These are phyloP conservation scores for Triplophysa yarkandensis DNA, from an alignment of 2,797 vertebrate genomes.

Conservation along the genomic window DNA sequence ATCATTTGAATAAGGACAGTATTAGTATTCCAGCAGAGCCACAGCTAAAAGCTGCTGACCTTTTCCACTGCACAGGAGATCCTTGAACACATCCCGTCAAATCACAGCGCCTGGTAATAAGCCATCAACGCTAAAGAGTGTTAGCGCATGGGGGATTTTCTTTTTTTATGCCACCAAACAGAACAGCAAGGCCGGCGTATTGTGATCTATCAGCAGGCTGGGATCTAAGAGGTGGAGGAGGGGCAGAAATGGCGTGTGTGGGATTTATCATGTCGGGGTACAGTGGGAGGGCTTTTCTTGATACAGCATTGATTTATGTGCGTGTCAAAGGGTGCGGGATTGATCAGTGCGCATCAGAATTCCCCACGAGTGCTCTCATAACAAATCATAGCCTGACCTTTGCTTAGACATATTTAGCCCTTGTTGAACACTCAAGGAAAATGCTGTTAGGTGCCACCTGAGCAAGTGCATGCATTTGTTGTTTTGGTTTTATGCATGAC, in stretches of 20 bases:
- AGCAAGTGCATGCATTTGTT: conserved; percentile 67
- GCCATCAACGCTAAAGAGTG: conserved; percentile 87
- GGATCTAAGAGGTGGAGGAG: conserved; percentile 60
- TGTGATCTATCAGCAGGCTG: conserved; percentile 76
- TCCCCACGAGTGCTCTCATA: conserved; percentile 71
- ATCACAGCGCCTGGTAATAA: conserved; percentile 91
- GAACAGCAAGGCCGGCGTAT: conserved; percentile 69
- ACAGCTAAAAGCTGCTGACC: conserved; percentile 98
- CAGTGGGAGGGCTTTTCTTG: conserved; percentile 68
- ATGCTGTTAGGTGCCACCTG: conserved; percentile 64
- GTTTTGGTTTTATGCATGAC: conserved; percentile 31
- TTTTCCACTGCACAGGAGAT: conserved; percentile 93
- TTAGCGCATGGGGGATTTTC: conserved; percentile 80
- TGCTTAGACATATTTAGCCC: conserved; percentile 76
- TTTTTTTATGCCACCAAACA: conserved; percentile 58
- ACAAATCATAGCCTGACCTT: conserved; percentile 79
- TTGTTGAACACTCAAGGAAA: conserved; percentile 73
- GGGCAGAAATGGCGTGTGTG: conserved; percentile 57
- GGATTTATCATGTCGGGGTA: conserved; percentile 73
- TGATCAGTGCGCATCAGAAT: conserved; percentile 84
- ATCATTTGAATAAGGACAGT: conserved; percentile 99
- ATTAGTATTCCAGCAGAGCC: conserved; percentile 97
- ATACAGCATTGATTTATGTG: conserved; percentile 81
- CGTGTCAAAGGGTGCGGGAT: conserved; percentile 74
- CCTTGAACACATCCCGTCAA: conserved; percentile 95